A percentile compares a stretch with the other conserved stretches of the same genome.
These are phyloP conservation scores for Apamea anceps DNA, from an alignment of 2,888 invertebrate genomes.

Conservation along the genomic window DNA sequence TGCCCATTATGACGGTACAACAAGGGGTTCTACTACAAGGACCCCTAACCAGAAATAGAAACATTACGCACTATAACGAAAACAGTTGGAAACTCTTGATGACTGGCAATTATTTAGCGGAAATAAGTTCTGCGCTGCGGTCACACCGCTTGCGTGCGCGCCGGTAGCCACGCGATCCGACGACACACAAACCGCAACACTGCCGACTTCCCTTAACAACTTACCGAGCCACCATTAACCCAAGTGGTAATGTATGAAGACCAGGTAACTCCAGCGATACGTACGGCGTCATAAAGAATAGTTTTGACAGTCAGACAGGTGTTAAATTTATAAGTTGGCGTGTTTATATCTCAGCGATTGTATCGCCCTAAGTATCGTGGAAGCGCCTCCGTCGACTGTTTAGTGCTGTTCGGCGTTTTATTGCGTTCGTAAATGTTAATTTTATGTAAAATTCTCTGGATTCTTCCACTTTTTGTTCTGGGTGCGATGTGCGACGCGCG, in stretches of 20 bases:
- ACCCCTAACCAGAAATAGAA: slow-evolving; percentile 60
- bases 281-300: slow-evolving; percentile 58
- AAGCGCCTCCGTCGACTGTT: slow-evolving; percentile 67
- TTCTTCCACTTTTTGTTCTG: slow-evolving; percentile 60
- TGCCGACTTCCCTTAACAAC: slow-evolving; percentile 63
- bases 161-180: slow-evolving; percentile 65
- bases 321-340: slow-evolving; percentile 83
- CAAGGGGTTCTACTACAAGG: slow-evolving; percentile 3
- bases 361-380: slow-evolving; percentile 73
- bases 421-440: slow-evolving; percentile 76
- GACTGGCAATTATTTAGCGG: slow-evolving; percentile 82
- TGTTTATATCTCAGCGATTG: slow-evolving; percentile 77
- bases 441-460: slow-evolving; percentile 73
- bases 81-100: slow-evolving; percentile 75
- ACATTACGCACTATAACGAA: slow-evolving; percentile 66
- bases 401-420: slow-evolving; percentile 71
- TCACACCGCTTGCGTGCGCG: slow-evolving; percentile 68
- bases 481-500: slow-evolving; percentile 35
- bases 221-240: slow-evolving; percentile 59
- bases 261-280: slow-evolving; percentile 54
- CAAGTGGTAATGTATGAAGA: slow-evolving; percentile 71
- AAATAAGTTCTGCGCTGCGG: slow-evolving; percentile 76
- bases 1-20: neutral
- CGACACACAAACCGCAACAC: slow-evolving; percentile 65
- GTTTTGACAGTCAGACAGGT: slow-evolving; percentile 81